Base-by-base conservation (phyloP, 2,888 invertebrate species). In the Chymomyza procnemis region DNA sequence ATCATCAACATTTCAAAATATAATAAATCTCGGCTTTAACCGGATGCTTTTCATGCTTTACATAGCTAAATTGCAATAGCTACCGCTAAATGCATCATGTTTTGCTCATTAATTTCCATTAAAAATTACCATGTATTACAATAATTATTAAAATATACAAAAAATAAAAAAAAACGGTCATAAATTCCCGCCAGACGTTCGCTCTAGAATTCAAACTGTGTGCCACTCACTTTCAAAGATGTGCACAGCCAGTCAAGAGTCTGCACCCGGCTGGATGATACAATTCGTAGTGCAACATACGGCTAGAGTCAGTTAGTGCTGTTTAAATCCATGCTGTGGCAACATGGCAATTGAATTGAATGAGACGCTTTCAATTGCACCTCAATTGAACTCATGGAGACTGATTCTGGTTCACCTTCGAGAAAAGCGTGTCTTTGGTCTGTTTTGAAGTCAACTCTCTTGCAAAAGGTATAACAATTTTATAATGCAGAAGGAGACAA, bases 361-460 rank as follows among this genome's bases (percentile, higher is more conserved):
- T 56, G 16, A 46, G 70, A 47, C 26, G 65, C 78, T 83, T 74
- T 73, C 74, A 83, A 70, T 41, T 85, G 80, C 71, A 80, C 80
- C 85, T 80, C 71, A 80, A 76, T 75, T 85, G 60, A 63, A 62
- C 61, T 62, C 62, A 46, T 61, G 62, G 64, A 48, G 67, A 56
- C 59, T 64, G 63, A 75, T 83, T 85, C 87, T 87, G 80, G 83
- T 83, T 83, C 83, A 83, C 83, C 83, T 83, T 83, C 87, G 85
- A 84, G 85, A 85, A 82, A 82, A 87, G 81, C 79, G 64, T 62
- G 62, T 62, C 34, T 54, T 55, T 22, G 14, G 41, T 19, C 46
- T 41, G 46, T 58, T 41, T 16, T 8, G 8, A 2, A 12, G 34
- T 34, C 1, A 12, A 14, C 34, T 12, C 34, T 12, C 34, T 41